Percentiles rank a stretch among this genome's conserved stretches.
Conservation (phyloP, 92 coral and sea anemone species). For the Epizoanthus illoricatus region DNA sequence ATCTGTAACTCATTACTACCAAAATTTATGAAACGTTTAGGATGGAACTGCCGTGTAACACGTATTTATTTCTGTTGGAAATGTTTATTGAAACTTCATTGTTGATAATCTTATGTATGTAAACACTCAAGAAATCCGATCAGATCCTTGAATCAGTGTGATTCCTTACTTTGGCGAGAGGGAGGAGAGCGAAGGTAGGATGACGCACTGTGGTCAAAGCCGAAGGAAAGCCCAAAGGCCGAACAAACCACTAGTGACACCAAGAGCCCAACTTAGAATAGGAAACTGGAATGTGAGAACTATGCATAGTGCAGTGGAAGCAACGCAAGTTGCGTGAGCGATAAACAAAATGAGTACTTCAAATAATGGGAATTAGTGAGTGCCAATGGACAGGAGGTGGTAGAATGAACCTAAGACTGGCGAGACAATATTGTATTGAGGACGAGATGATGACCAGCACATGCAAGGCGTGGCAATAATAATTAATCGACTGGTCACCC, state of each 20-base stretch:
- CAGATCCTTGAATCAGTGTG: background rate
- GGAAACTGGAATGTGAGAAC: slow-evolving; percentile 36
- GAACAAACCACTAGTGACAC: slow-evolving; percentile 1
- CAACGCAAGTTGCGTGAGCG: slow-evolving; percentile 19
- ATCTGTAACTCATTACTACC: no score
- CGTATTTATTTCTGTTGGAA: no score
- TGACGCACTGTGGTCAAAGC: slow-evolving; percentile 41
- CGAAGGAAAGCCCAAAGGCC: slow-evolving; percentile 25
- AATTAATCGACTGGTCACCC: slow-evolving; percentile 31
- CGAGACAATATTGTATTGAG: slow-evolving; percentile 13
- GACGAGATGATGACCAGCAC: background rate
- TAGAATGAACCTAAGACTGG: background rate
- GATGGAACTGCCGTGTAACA: no score
- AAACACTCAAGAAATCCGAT: background rate
- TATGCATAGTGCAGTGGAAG: slow-evolving; percentile 16
- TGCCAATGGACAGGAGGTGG: background rate
- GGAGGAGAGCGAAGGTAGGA: background rate
- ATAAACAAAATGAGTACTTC: background rate
- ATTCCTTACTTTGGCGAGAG: background rate
- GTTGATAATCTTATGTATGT: no score
- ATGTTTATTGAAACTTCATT: no score
- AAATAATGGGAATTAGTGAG: slow-evolving; percentile 2
- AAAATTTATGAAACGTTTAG: no score
- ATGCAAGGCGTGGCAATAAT: slow-evolving; percentile 16
- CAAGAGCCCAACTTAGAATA: slow-evolving; percentile 12